Evolutionary conservation across 2,797 vertebrate species (phyloP).

Genomic region (Avahi laniger): DNA sequence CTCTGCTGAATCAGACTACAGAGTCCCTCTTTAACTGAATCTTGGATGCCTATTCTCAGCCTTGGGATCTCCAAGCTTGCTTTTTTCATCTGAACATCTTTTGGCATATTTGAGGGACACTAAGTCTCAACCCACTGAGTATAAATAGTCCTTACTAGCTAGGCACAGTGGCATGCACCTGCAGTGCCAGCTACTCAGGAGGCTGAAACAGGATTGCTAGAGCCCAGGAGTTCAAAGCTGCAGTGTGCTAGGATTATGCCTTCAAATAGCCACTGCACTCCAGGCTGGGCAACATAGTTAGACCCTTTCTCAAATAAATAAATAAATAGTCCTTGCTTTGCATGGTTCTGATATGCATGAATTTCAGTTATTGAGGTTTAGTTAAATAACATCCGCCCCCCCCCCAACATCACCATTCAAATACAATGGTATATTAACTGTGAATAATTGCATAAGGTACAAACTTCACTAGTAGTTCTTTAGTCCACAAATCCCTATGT

Average conservation of each 20-base stretch:
- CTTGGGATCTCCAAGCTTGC: not conserved
- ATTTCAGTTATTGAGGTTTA: not conserved
- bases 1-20: not conserved
- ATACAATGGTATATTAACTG: not conserved
- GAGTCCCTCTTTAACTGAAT: not conserved
- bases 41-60: conserved; percentile 5
- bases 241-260: not conserved
- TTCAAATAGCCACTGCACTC: not conserved
- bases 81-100: not conserved
- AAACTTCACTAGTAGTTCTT: not conserved
- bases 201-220: not conserved
- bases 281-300: not conserved
- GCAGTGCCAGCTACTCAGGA: not conserved
- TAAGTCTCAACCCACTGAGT: not conserved
- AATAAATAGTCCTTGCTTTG: not conserved
- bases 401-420: not conserved
- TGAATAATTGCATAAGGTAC: not conserved
- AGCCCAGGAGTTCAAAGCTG: not conserved
- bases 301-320: not conserved
- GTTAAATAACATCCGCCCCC: not conserved
- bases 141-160: not conserved
- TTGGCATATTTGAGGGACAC: not conserved
- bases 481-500: not conserved
- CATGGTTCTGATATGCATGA: not conserved
- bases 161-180: not conserved